Evolutionary conservation across 2,113 vertebrate genomes (phyloP), one percentile per base, ranked within the genome.

Genomic region (Monarcha castaneiventris): DNA sequence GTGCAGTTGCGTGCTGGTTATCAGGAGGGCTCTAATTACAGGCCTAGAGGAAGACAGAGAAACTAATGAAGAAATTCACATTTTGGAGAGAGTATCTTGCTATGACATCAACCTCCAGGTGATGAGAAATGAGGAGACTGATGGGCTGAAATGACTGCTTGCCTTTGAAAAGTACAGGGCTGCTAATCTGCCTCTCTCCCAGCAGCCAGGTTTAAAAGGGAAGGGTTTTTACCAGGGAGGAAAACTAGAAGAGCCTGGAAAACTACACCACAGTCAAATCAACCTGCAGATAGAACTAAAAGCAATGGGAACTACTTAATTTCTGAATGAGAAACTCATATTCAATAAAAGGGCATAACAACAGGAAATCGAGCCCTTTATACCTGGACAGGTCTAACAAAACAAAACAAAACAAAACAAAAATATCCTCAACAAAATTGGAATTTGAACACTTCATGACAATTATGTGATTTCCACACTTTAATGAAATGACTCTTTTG

Each of bases 21-120:
- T 87, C 80, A 67, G 88, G 67, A 80, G 63, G 44, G 49, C 56
- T 83, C 67, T 87, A 87, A 93, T 94, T 94, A 62, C 41, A 89
- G 20, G 51, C 90, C 84, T 85, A 56, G 78, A 87, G 86, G 77
- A 80, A 90, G 68, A 87, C 33, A 0, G 0, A 51, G 55, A 83
- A 95, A 92, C 27, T 76, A 82, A 89, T 64, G 75, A 83, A 69
- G 41, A 81, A 86, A 83, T 83, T 85, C 84, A 83, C 63, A 16
- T 87, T 91, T 75, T 80, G 67, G 3, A 2, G 69, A 58, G 32
- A 46, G 21, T 49, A 68, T 88, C 76, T 79, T 69, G 39, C 58
- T 84, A 30, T 64, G 55, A 68, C 62, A 75, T 89, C 58, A 82
- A 8, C 74, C 71, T 85, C 48, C 13, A 2, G 61, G 69, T 63